These are phyloP conservation scores for Cephus rjabovi DNA, from an alignment of 2,888 invertebrate species.

Conservation along the genomic window DNA sequence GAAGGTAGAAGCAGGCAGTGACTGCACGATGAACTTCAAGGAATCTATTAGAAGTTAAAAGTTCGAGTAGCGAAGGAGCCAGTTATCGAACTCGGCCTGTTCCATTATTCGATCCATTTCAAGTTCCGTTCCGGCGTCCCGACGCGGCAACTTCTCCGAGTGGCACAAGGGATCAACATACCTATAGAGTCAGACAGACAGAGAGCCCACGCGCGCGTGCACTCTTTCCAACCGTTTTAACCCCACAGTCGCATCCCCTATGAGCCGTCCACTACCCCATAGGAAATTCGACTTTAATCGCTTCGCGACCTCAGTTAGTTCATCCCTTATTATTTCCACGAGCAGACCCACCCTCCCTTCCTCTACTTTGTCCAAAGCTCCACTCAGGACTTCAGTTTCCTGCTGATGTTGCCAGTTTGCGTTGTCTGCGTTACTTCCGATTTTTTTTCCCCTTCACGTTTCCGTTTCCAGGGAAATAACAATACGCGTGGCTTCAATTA, in stretches of 20 bases:
- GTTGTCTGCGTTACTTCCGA: neutral
- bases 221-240: neutral
- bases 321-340: neutral
- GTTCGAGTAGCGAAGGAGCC: conserved; percentile 27
- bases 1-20: neutral
- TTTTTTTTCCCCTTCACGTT: neutral
- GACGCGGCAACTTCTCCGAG: neutral
- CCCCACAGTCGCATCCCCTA: neutral
- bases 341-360: neutral
- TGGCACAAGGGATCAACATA: neutral
- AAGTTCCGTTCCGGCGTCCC: conserved; percentile 38
- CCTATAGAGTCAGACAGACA: neutral
- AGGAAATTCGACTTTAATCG: neutral
- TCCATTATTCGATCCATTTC: conserved; percentile 45
- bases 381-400: neutral
- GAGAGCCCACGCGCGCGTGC: neutral
- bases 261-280: neutral
- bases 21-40: neutral
- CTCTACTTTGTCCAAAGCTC: neutral
- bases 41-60: conserved; percentile 5
- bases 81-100: conserved; percentile 36
- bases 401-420: neutral
- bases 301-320: neutral
- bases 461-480: neutral
- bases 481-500: neutral